A percentile compares a stretch with the other conserved stretches of the same genome.
phyloP scores from a whole-genome alignment of 2,113 vertebrate genomes.

The Vulpes vulpes region DNA sequence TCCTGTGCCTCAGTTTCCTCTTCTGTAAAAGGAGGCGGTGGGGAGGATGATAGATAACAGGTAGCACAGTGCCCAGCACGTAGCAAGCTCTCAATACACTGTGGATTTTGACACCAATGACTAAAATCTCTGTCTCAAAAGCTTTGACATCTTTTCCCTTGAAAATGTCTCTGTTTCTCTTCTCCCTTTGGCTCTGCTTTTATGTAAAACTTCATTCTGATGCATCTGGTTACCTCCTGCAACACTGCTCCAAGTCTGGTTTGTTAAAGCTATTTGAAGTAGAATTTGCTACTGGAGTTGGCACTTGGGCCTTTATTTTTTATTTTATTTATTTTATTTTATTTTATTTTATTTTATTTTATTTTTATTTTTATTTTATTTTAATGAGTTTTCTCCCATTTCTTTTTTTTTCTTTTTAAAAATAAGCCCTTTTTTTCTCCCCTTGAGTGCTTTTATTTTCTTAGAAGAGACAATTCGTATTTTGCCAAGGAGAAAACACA shows the following conservation, averaged over 20 bases:
- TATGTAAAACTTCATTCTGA: neutral
- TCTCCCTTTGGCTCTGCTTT: neutral
- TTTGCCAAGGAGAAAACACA: conserved; percentile 70
- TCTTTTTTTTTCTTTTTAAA: neutral
- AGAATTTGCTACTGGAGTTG: neutral
- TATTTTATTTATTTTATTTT: neutral
- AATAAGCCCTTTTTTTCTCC: neutral
- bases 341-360: conserved; percentile 29
- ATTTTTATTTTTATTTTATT: neutral
- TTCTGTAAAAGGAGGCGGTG: neutral
- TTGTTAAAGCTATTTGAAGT: conserved; percentile 23
- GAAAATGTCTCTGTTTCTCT: neutral
- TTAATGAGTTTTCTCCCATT: neutral
- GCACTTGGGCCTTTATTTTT: conserved; percentile 31
- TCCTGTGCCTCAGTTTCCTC: neutral
- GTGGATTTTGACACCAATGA: accelerated
- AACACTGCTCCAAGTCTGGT: neutral
- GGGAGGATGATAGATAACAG: no score
- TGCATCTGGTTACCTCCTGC: neutral
- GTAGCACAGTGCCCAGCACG: neutral
- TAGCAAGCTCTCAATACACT: neutral
- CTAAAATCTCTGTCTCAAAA: neutral
- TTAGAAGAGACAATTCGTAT: conserved; percentile 66
- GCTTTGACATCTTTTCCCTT: neutral
- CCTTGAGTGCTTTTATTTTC: conserved; percentile 52